Base-by-base conservation (phyloP, 1,140 invertebrate species). In the Hypothenemus hampei region DNA sequence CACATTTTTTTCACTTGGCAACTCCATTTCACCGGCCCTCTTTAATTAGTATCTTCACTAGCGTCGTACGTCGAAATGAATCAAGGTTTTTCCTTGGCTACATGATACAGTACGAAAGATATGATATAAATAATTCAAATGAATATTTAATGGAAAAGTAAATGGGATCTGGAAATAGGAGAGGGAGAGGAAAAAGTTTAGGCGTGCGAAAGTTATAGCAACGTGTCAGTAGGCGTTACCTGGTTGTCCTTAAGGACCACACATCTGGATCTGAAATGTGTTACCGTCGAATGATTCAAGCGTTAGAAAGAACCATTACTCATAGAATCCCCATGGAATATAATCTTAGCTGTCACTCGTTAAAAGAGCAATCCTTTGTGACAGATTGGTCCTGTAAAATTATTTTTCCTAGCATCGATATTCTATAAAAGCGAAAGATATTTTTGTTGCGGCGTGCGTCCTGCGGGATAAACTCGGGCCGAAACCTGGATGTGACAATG, bases 371-470 rank as follows among this genome's bases (percentile, higher is more conserved):
- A 66, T 63, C 60, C 62, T 57, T 61, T 59, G 51, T 60, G 64
- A 66, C 62, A 64, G 64, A 66, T 64, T 63, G 64, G 55, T 37
- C 46, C 50, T 53, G 61, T 62, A 62, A 62, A 59, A 62, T 62
- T 60, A 60, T 62, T 62, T 62, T 50, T 49, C n/a, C 57, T 29
- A 41, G 55, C 58, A 46, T 50, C 61, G 53, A 57, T 60, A 53
- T 48, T n/a, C 43, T 56, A 49, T 44, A 53, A 60, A 57, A 57
- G 47, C 47, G n/a, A n/a, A 45, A 48, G 47, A 47, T 39, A 50
- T 52, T 52, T 52, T 52, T 18, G 47, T 22, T 16, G 39, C 41
- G 26, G 26, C 21, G 33, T 37, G 41, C 29, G 51, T 54, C 51
- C 43, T 54, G 20, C 19, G 51, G 51, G 51, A 54, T 49, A 49